A percentile compares a stretch with the other conserved stretches of the same genome.
These are phyloP conservation scores for Cataglyphis rosenhaueri DNA, from an alignment of 2,888 invertebrate genomes.

Conservation along the genomic window DNA sequence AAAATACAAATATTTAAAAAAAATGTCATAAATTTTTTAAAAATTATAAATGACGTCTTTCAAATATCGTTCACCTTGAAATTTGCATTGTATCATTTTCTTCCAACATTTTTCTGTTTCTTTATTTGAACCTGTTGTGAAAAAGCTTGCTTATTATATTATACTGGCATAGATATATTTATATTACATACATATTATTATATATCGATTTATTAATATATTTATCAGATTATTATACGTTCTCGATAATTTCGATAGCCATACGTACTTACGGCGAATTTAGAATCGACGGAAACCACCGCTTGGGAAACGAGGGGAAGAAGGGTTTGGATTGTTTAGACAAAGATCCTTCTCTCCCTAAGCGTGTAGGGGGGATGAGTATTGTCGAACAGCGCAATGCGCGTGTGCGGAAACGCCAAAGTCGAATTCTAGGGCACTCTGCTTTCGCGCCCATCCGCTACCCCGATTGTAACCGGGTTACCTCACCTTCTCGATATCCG, in stretches of 20 bases:
- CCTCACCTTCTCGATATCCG: constrained; percentile 77
- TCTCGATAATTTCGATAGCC: neutral
- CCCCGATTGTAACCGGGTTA: constrained; percentile 67
- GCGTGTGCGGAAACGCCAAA: constrained; percentile 39
- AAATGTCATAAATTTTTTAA: neutral
- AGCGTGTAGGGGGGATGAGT: neutral
- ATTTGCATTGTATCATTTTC: neutral
- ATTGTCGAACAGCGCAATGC: constrained; percentile 20
- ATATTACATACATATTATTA: neutral
- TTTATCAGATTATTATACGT: neutral
- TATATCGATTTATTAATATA: neutral
- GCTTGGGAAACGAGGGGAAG: neutral
- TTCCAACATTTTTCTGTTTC: neutral
- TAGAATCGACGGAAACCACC: neutral
- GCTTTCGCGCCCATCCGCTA: constrained; percentile 66
- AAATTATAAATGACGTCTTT: neutral
- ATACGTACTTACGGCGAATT: neutral
- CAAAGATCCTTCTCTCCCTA: neutral
- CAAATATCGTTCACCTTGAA: neutral
- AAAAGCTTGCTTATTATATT: neutral
- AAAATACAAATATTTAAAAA: neutral
- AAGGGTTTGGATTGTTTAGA: neutral
- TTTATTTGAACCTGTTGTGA: neutral
- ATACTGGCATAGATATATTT: neutral
- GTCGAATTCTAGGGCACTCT: constrained; percentile 71